phyloP scores from a whole-genome alignment of 1,140 invertebrate genomes.

The Hycleus cichorii region DNA sequence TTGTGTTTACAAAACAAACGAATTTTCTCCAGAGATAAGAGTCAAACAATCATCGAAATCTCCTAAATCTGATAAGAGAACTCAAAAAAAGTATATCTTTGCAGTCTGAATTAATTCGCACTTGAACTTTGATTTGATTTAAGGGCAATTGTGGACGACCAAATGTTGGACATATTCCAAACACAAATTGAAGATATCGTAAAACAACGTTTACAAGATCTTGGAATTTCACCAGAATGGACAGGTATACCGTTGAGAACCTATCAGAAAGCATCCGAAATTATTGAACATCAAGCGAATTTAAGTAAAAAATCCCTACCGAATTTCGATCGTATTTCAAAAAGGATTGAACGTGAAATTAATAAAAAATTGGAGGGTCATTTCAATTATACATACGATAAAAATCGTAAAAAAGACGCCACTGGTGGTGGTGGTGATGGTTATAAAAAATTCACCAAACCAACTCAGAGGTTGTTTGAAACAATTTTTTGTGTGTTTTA shows the following conservation, averaged over 20 bases:
- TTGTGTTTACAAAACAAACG: too few species aligned
- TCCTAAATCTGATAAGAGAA: too few species aligned
- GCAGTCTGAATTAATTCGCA: too few species aligned
- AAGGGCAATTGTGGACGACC: neutral
- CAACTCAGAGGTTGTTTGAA: neutral
- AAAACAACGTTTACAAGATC: slow-evolving; percentile 23
- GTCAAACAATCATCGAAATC: too few species aligned
- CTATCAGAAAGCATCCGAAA: slow-evolving; percentile 30
- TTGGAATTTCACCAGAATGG: slow-evolving; percentile 35
- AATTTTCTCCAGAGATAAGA: too few species aligned
- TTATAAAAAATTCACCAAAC: neutral
- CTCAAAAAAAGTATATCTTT: too few species aligned
- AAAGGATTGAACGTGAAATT: slow-evolving; percentile 4
- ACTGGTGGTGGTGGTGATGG: too few species aligned
- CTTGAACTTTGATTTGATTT: neutral
- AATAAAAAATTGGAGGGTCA: slow-evolving; percentile 10
- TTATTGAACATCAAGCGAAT: slow-evolving; percentile 33
- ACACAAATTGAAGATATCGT: slow-evolving; percentile 26
- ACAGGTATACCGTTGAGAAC: slow-evolving; percentile 31
- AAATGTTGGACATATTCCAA: slow-evolving; percentile 22
- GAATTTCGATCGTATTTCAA: slow-evolving; percentile 14
- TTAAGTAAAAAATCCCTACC: slow-evolving; percentile 26
- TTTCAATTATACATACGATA: neutral
- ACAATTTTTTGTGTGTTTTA: neutral
- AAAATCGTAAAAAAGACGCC: neutral